Evolutionary conservation across 2,797 vertebrate species (phyloP).

Genomic region (Trichosurus vulpecula): DNA sequence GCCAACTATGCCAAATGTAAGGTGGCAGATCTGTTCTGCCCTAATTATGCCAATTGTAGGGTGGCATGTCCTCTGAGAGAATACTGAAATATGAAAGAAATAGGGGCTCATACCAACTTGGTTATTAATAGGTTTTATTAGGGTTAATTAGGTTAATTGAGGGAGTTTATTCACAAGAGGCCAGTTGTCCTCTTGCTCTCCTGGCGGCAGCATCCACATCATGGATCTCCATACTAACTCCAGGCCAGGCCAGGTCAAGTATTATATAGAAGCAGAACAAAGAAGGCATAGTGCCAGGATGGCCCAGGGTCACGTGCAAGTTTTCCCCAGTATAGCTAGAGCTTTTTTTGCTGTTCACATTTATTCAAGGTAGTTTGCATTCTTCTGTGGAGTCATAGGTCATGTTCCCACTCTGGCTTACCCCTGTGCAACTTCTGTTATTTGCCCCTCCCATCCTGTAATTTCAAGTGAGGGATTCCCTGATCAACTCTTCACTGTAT

Average conservation of each 20-base stretch:
- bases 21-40: not conserved
- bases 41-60: not conserved
- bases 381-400: not conserved
- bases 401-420: not conserved
- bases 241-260: not conserved
- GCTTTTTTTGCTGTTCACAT: not conserved
- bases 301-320: not conserved
- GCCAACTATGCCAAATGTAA: not conserved
- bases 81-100: not conserved
- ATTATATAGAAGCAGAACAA: not conserved
- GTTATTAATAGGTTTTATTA: not conserved
- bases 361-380: not conserved
- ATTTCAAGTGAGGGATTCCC: not conserved
- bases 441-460: not conserved
- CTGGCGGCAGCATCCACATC: not conserved
- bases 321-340: not conserved
- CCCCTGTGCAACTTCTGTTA: not conserved
- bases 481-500: not conserved
- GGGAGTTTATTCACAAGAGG: not conserved
- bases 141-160: not conserved
- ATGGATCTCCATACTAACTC: not conserved
- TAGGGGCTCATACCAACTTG: not conserved
- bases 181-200: not conserved
- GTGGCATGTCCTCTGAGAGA: not conserved
- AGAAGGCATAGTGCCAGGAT: not conserved